A percentile compares a stretch with the other conserved stretches of the same genome.
These are phyloP conservation scores for Bolborhynchus lineola DNA, from an alignment of 2,113 vertebrate genomes.

Conservation along the genomic window DNA sequence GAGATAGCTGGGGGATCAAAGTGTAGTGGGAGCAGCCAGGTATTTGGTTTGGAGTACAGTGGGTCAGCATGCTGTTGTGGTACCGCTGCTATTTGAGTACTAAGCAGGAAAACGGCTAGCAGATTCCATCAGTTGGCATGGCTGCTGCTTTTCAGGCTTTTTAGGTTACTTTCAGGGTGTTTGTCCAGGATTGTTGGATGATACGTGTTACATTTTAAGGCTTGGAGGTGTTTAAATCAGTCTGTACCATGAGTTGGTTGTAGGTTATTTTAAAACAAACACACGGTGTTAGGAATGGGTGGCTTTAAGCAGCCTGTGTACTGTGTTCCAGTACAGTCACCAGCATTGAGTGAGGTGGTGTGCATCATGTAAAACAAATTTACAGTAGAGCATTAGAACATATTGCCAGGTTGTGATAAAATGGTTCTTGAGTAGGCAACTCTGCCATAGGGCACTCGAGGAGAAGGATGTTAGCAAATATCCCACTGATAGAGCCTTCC, in stretches of 20 bases:
- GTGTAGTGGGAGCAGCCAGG: not conserved
- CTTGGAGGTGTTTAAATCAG: not conserved
- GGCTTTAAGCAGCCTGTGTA: not conserved
- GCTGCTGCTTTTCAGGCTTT: not conserved
- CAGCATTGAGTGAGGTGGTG: not conserved
- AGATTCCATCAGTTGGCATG: not conserved
- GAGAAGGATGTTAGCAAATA: not conserved
- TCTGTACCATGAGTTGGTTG: not conserved
- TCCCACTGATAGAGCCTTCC: not conserved
- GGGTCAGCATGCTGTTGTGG: not conserved
- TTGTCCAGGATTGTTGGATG: not conserved
- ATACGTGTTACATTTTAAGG: not conserved
- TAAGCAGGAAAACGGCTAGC: not conserved
- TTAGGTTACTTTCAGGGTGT: not conserved
- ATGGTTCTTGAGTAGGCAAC: not conserved
- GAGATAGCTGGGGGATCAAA: not conserved
- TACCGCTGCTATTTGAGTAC: not conserved
- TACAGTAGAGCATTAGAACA: not conserved
- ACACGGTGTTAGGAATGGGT: not conserved
- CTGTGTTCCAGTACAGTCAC: not conserved
- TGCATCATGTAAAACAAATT: not conserved
- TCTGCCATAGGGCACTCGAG: rapidly evolving
- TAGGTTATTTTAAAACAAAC: not conserved
- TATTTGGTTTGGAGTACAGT: not conserved
- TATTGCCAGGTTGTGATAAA: not conserved